These are phyloP conservation scores for Eristalis arbustorum DNA, from an alignment of 2,888 invertebrate genomes.

Conservation along the genomic window DNA sequence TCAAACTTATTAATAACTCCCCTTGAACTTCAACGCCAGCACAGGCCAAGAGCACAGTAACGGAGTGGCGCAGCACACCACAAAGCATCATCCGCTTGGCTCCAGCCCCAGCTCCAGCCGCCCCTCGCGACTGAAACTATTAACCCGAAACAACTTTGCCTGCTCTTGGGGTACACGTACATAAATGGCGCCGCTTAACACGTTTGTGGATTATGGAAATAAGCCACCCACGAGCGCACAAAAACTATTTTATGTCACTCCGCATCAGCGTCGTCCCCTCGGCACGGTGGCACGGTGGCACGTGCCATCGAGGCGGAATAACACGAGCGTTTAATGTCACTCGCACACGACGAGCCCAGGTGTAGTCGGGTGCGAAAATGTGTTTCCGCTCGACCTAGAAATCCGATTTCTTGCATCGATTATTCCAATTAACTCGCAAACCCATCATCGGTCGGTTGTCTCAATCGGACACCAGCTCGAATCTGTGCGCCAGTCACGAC, in stretches of 20 bases:
- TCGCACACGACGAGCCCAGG: conserved; percentile 17
- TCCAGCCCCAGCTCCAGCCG: background rate
- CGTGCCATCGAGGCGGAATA: conserved; percentile 57
- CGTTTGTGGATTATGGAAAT: conserved; percentile 68
- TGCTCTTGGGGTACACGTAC: background rate
- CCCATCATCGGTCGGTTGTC: conserved; percentile 19
- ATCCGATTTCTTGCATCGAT: conserved; percentile 28
- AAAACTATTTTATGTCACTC: conserved; percentile 66
- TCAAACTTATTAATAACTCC: conserved; percentile 62
- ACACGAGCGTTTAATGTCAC: conserved; percentile 30
- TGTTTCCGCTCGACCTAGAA: conserved; percentile 49
- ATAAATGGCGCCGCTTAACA: conserved; percentile 38
- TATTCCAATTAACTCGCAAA: conserved; percentile 40
- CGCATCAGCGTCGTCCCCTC: conserved; percentile 48
- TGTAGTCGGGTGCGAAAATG: conserved; percentile 30
- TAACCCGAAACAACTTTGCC: background rate
- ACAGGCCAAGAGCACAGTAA: conserved; percentile 56
- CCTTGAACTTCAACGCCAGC: conserved; percentile 60
- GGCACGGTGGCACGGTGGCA: conserved; percentile 27
- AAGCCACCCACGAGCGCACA: conserved; percentile 42
- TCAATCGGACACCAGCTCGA: background rate
- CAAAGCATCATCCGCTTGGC: background rate
- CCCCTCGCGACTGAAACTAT: background rate
- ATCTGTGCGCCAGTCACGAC: conserved; percentile 8
- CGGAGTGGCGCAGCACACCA: background rate